These are phyloP conservation scores for Lithophane semibrunnea DNA, from an alignment of 2,888 invertebrate genomes.

Conservation along the genomic window DNA sequence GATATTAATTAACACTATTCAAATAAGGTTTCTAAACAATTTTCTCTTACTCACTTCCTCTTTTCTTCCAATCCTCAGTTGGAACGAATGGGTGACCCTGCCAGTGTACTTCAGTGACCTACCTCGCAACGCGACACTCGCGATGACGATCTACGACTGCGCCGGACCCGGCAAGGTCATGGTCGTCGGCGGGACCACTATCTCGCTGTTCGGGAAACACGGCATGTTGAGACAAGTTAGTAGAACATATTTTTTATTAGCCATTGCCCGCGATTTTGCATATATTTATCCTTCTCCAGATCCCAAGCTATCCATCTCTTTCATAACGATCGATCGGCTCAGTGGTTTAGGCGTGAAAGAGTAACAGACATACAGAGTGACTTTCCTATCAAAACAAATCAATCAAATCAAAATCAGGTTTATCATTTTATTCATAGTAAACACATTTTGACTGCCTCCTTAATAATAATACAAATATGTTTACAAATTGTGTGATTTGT, in stretches of 20 bases:
- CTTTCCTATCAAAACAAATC: neutral
- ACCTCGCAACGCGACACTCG: constrained; percentile 96
- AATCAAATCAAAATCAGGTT: neutral
- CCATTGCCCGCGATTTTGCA: neutral
- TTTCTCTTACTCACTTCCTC: neutral
- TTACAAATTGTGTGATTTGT: too few relatives aligned
- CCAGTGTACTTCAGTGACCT: constrained; percentile 97
- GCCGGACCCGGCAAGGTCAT: constrained; percentile 95
- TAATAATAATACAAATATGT: too few relatives aligned
- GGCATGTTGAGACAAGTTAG: constrained; percentile 96
- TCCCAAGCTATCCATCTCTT: neutral
- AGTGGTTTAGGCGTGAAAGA: neutral
- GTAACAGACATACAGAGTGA: neutral
- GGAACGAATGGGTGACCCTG: constrained; percentile 99
- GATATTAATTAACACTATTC: neutral
- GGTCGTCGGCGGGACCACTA: constrained; percentile 97
- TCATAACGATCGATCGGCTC: neutral
- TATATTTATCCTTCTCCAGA: neutral
- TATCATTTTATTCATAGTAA: neutral
- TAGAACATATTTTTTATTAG: neutral
- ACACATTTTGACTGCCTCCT: neutral
- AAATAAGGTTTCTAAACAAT: neutral
- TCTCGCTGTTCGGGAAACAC: constrained; percentile 98
- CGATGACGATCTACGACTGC: constrained; percentile 97
- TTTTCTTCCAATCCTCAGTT: constrained; percentile 90